Base-by-base conservation (phyloP, 2,797 vertebrate genomes). In the Holocentrus rufus region DNA sequence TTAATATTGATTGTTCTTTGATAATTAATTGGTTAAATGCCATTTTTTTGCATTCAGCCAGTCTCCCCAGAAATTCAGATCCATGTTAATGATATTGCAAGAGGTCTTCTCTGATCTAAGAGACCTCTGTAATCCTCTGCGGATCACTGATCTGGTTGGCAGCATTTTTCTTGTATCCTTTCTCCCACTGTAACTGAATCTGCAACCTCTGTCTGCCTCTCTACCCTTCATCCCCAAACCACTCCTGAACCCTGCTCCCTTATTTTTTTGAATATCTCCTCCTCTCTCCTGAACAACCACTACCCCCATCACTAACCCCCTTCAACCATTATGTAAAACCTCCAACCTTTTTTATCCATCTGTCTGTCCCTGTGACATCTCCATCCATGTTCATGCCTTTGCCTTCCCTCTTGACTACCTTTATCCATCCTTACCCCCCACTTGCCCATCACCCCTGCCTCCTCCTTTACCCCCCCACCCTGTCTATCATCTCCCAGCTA, bases 401-500 rank as follows among this genome's bases (percentile, higher is more conserved):
- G 62, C 25, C 72, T 75, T 68, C 46, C 44, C 10, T n/a, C 30
- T 20, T 60, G 53, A 74, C 80, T 82, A 79, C 78, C 74, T 72
- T 77, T 52, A 25, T n/a, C 46, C 36, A 8, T 34, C 69, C 71
- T 77, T 72, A 59, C 63, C 79, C 67, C 6, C 27, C 55, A 36
- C 39, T 18, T 13, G 63, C 34, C 34, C 27, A 15, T 30, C 44
- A 8, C 55, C 69, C 36, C 61, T 30, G 15, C 56, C 62, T 22
- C 31, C 31, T 34, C 18, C 36, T 39, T 20, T 39, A 34, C 18
- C 22, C 27, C 62, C 13, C 44, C 56, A 30, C 20, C 60, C 67
- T n/a, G 15, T 23, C 31, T 36, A 4, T 52, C 20, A 61, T 52
- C 46, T 46, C 56, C 55, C 81, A 98, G 96, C 97, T 88, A 99